Percentiles rank a stretch among this genome's conserved stretches.
phyloP scores from a whole-genome alignment of 2,888 invertebrate species.

The Leptodirus hochenwartii region DNA sequence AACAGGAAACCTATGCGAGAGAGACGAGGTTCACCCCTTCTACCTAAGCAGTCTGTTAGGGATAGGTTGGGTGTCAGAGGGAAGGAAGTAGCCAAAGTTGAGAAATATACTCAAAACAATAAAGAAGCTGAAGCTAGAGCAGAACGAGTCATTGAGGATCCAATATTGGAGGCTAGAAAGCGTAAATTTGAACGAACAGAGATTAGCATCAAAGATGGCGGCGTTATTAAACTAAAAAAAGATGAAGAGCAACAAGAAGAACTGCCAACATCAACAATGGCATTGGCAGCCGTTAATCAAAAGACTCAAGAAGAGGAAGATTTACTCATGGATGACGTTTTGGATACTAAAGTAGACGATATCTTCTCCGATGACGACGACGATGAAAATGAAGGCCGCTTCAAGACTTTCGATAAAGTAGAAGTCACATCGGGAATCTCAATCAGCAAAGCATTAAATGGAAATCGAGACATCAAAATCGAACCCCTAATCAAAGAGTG shows the following conservation, averaged over 20 bases:
- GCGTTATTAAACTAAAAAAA: conserved; percentile 23
- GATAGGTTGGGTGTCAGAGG: conserved; percentile 17
- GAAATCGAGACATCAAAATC: conserved; percentile 5
- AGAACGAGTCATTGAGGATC: conserved; percentile 21
- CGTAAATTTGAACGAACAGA: conserved; percentile 36
- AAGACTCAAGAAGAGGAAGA: conserved; percentile 13
- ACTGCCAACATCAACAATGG: conserved; percentile 5
- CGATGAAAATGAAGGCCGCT: conserved; percentile 26
- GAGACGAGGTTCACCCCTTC: conserved; percentile 8
- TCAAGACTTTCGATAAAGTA: no score
- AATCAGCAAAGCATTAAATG: conserved; percentile 8
- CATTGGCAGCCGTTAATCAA: no score
- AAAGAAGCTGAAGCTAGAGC: conserved; percentile 8
- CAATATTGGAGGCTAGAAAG: conserved; percentile 31
- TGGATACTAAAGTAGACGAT: conserved; percentile 21
- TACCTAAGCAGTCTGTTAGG: conserved; percentile 14
- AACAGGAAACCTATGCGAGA: conserved; percentile 7
- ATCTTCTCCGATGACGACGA: conserved; percentile 26
- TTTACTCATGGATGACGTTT: conserved; percentile 16
- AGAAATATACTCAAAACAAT: not conserved
- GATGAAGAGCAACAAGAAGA: conserved; percentile 7
- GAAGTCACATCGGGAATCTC: no score
- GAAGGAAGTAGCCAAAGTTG: not conserved
- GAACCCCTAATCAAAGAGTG: conserved; percentile 5
- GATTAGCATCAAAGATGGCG: no score